A percentile compares a stretch with the other conserved stretches of the same genome.
These are phyloP conservation scores for Lycia hirtaria DNA, from an alignment of 2,888 invertebrate genomes.

Conservation along the genomic window DNA sequence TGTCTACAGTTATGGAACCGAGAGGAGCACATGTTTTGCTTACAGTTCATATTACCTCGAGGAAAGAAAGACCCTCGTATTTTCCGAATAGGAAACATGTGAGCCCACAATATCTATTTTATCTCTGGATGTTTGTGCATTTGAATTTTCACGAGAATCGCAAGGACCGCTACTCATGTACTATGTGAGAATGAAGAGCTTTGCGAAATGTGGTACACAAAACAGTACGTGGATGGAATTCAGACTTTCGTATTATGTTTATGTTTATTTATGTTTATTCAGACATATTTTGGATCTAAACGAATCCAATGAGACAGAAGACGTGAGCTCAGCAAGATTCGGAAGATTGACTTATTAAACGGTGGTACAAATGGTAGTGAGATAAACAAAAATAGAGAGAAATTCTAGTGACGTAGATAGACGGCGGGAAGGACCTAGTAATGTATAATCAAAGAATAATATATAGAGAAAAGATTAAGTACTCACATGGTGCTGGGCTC, in stretches of 20 bases:
- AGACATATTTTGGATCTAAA: not conserved
- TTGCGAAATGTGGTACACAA: conserved; percentile 14
- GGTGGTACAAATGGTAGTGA: not conserved
- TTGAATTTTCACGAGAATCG: conserved; percentile 28
- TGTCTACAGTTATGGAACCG: conserved; percentile 28
- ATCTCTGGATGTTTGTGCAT: conserved; percentile 25
- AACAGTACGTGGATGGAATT: conserved; percentile 10
- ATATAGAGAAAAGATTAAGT: conserved; percentile 22
- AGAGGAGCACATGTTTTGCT: conserved; percentile 37
- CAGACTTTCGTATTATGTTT: not conserved
- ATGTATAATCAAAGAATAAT: not conserved
- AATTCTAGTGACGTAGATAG: not conserved
- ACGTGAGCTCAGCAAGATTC: not conserved
- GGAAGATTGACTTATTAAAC: not conserved
- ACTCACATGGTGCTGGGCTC: conserved; percentile 87
- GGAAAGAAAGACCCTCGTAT: conserved; percentile 31
- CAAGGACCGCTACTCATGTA: conserved; percentile 12
- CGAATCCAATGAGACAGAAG: not conserved
- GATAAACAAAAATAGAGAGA: not conserved
- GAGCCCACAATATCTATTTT: conserved; percentile 28
- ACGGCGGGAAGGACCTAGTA: not conserved
- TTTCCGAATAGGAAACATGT: conserved; percentile 33
- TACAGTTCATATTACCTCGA: conserved; percentile 34
- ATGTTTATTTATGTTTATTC: not conserved
- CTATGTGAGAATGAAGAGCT: conserved; percentile 25